Evolutionary conservation across 2,113 vertebrate genomes (phyloP), one percentile per base, ranked within the genome.

Genomic region (Excalfactoria chinensis): DNA sequence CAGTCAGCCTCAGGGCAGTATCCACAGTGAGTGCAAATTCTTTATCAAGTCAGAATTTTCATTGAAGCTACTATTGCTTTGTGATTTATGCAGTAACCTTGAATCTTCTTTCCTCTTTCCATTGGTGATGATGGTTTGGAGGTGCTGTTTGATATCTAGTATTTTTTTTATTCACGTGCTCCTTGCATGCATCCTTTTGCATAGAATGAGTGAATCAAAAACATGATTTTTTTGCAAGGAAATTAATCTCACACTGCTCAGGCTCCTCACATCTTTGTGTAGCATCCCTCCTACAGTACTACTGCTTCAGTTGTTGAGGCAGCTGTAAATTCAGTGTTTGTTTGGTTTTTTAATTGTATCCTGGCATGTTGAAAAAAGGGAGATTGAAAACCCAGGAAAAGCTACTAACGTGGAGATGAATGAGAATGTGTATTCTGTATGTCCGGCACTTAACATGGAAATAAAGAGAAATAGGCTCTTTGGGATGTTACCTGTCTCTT

Each of bases 281-380:
- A 86, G 59, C 40, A 58, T 86, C 25, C 75, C 48, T 86, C 74
- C 49, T 84, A 13, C 59, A 28, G 37, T 79, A 48, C 63, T 44
- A 25, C 44, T 90, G 43, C 13, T 69, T 70, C 55, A 67, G 0
- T 63, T 28, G 32, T 56, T 0, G 1, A 84, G 44, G 46, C 77
- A 95, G 67, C 84, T 94, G 53, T 66, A 79, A 90, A 59, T 91
- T 80, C 2, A 44, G 66, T 89, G 37, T 86, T 37, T 69, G 94
- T 81, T 90, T 32, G 5, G 9, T 41, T 32, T 32, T n/a, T 32
- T 56, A 19, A 19, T 32, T 90, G 59, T 73, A 51, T 30, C 21
- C 28, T 82, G 67, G 21, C 8, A 19, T 51, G 13, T 76, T 89
- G 68, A 76, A 86, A 75, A 75, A 89, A 84, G 73, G 64, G 67